Conservation (phyloP, 2,797 vertebrate genomes). For the Phoeniculus purpureus region DNA sequence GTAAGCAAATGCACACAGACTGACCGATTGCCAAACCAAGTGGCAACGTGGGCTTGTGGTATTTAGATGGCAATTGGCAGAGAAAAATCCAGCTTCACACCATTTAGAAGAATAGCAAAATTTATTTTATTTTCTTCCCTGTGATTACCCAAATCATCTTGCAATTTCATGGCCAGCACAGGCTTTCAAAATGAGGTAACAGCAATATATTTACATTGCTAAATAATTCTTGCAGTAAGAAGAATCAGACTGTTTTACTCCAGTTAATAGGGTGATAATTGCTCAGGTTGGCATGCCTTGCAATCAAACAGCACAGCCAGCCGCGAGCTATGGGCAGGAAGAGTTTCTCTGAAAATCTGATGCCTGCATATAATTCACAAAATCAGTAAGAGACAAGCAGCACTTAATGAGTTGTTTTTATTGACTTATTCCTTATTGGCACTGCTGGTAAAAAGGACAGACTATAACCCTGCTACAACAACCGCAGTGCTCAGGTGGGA, state of each 20-base stretch:
- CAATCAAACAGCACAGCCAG: not conserved
- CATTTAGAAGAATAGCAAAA: not conserved
- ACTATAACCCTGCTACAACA: not conserved
- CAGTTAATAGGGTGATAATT: not conserved
- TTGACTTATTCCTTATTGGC: not conserved
- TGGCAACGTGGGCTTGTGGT: not conserved
- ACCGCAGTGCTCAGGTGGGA: not conserved
- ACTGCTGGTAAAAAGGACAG: not conserved
- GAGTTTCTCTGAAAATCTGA: not conserved
- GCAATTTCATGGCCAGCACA: not conserved
- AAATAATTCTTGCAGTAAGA: not conserved
- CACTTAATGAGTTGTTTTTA: not conserved
- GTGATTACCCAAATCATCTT: not conserved
- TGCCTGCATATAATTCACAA: not conserved
- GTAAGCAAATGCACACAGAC: not conserved
- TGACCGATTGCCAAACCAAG: not conserved
- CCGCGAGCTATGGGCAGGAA: not conserved
- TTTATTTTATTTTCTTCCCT: not conserved
- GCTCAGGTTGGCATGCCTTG: not conserved
- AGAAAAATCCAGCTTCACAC: not conserved
- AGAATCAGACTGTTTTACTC: not conserved
- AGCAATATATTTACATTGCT: not conserved
- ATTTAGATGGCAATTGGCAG: not conserved
- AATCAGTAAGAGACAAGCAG: not conserved
- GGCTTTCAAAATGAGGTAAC: not conserved